Evolutionary conservation across 2,888 invertebrate species (phyloP).

Genomic region (Osmoderma eremita): DNA sequence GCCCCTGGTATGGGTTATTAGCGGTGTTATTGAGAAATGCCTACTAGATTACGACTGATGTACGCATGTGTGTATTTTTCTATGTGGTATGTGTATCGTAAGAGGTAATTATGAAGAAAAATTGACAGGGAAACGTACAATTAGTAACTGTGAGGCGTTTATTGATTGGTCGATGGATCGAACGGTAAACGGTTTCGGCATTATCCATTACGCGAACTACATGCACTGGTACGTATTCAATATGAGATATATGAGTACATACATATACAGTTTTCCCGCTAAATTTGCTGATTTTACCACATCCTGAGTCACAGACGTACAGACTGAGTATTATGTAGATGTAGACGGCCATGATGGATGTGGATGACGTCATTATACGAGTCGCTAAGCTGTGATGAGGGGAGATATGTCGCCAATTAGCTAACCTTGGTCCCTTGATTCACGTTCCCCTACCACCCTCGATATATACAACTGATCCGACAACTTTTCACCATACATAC

Average conservation of each 20-base stretch:
- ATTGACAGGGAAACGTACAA: slow-evolving; percentile 1
- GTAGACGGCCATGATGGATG: slow-evolving; percentile 56
- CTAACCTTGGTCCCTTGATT: slow-evolving; percentile 54
- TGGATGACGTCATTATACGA: slow-evolving; percentile 54
- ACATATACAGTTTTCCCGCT: slow-evolving; percentile 30
- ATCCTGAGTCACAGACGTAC: slow-evolving; percentile 48
- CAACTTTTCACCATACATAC: slow-evolving; percentile 40
- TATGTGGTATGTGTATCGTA: not conserved
- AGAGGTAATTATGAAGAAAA: not conserved
- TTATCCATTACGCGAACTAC: not conserved
- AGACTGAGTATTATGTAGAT: slow-evolving; percentile 40
- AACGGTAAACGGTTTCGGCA: not conserved
- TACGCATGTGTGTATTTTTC: not conserved
- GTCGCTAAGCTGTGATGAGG: slow-evolving; percentile 54
- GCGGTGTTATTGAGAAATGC: not conserved
- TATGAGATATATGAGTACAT: not conserved
- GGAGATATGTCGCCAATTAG: slow-evolving; percentile 58
- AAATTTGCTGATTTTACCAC: slow-evolving; percentile 44
- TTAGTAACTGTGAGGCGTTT: slow-evolving; percentile 7
- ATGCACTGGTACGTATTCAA: no score
- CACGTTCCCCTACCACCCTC: slow-evolving; percentile 45
- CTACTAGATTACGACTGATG: not conserved
- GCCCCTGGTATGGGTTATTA: not conserved
- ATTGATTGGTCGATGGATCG: slow-evolving; percentile 4
- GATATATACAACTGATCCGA: slow-evolving; percentile 41